phyloP scores from a whole-genome alignment of 2,888 invertebrate genomes.

The Arctia plantaginis region DNA sequence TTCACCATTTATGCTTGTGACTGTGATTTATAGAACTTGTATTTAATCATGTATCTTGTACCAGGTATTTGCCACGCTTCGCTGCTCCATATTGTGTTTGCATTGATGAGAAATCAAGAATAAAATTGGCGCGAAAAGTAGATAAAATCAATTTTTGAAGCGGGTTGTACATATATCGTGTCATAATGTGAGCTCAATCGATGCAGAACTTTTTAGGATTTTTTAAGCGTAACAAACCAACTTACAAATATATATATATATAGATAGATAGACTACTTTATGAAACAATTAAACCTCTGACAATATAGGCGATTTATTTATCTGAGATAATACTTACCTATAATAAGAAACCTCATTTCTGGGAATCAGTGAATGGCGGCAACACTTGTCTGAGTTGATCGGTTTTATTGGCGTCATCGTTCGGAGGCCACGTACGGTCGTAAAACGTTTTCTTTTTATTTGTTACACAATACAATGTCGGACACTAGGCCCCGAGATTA shows the following conservation, averaged over 20 bases:
- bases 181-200: too few species aligned
- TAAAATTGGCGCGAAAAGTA: too few species aligned
- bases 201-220: too few species aligned
- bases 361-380: constrained; percentile 34
- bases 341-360: background rate
- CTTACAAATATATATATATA: background rate
- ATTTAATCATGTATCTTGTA: background rate
- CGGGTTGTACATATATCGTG: too few species aligned
- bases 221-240: background rate
- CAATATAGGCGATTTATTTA: background rate
- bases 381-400: constrained; percentile 63
- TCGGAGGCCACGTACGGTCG: constrained; percentile 66
- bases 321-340: background rate
- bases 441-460: constrained; percentile 68
- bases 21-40: background rate
- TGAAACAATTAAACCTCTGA: background rate
- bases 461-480: constrained; percentile 71
- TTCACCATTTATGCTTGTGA: constrained; percentile 1
- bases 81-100: too few species aligned
- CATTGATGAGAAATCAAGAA: too few species aligned
- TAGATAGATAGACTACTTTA: background rate
- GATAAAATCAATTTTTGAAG: too few species aligned
- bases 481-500: constrained; percentile 70
- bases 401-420: constrained; percentile 72
- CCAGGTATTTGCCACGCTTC: too few species aligned